A percentile compares a stretch with the other conserved stretches of the same genome.
These are phyloP conservation scores for Dasyprocta punctata DNA, from an alignment of 2,113 vertebrate genomes.

Conservation along the genomic window DNA sequence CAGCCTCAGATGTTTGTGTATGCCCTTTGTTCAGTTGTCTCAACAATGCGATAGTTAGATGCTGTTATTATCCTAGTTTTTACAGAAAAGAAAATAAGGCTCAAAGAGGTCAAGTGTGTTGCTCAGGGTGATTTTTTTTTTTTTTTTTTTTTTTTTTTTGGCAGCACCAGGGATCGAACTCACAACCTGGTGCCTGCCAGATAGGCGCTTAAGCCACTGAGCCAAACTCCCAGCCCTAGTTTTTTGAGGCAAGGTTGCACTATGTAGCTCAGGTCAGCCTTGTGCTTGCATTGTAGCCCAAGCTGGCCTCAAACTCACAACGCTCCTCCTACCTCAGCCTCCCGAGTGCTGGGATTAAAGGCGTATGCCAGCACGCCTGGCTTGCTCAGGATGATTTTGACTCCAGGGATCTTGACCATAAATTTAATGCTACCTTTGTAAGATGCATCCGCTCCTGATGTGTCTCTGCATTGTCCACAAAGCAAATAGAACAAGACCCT, in stretches of 20 bases:
- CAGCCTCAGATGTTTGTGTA: background rate
- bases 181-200: too few relatives aligned
- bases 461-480: background rate
- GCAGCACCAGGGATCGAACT: too few relatives aligned
- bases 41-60: background rate
- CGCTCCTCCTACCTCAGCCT: too few relatives aligned
- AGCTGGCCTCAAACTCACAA: too few relatives aligned
- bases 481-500: background rate
- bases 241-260: too few relatives aligned
- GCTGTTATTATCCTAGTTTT: background rate
- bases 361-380: too few relatives aligned
- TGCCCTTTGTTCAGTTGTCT: background rate
- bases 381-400: slow-evolving; percentile 34
- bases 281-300: too few relatives aligned
- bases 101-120: background rate
- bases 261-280: too few relatives aligned
- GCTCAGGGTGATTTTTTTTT: background rate
- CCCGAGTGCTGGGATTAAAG: too few relatives aligned
- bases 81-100: slow-evolving; percentile 19
- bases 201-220: too few relatives aligned
- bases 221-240: too few relatives aligned
- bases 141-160: too few relatives aligned
- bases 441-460: background rate
- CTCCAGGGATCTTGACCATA: background rate
- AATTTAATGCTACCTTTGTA: background rate